Percentiles rank a stretch among this genome's conserved stretches.
Evolutionary conservation across 1,140 invertebrate genomes (phyloP).

Genomic region (Pygmarrhopalites habei): DNA sequence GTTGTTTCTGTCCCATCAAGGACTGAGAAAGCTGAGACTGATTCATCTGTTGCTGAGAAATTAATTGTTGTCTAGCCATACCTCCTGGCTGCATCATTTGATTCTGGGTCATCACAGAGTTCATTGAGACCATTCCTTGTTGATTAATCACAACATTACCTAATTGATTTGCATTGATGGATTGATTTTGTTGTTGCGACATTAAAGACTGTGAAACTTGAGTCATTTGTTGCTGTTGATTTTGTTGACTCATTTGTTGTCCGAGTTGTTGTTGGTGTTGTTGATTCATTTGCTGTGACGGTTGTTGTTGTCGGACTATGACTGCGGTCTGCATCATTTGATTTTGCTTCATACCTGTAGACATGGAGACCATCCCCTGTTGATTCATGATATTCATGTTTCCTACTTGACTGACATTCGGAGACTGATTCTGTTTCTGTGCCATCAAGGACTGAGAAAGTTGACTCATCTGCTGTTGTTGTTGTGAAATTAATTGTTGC

Average conservation of each 20-base stretch:
- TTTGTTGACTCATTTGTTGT: no score
- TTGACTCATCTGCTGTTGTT: slow-evolving; percentile 10
- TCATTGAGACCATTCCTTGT: neutral
- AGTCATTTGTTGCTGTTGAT: no score
- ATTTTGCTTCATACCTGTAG: neutral
- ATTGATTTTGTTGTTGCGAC: slow-evolving; percentile 3
- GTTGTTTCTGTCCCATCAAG: neutral
- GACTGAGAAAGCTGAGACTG: neutral
- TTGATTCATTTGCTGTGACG: slow-evolving; percentile 10
- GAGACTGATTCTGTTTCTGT: neutral
- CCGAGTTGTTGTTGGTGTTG: no score
- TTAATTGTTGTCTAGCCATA: slow-evolving; percentile 4
- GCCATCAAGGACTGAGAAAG: neutral
- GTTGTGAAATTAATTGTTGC: slow-evolving; percentile 1
- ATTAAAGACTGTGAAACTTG: no score
- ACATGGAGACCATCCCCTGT: slow-evolving; percentile 8
- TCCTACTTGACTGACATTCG: no score
- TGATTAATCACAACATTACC: no score
- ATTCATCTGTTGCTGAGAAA: neutral
- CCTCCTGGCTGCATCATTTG: no score
- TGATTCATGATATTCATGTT: no score
- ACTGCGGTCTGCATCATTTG: neutral
- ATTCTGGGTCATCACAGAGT: neutral
- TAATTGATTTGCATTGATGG: neutral
- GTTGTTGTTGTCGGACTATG: slow-evolving; percentile 10